These are phyloP conservation scores for Burhinus bistriatus DNA, from an alignment of 2,113 vertebrate species.

Conservation along the genomic window DNA sequence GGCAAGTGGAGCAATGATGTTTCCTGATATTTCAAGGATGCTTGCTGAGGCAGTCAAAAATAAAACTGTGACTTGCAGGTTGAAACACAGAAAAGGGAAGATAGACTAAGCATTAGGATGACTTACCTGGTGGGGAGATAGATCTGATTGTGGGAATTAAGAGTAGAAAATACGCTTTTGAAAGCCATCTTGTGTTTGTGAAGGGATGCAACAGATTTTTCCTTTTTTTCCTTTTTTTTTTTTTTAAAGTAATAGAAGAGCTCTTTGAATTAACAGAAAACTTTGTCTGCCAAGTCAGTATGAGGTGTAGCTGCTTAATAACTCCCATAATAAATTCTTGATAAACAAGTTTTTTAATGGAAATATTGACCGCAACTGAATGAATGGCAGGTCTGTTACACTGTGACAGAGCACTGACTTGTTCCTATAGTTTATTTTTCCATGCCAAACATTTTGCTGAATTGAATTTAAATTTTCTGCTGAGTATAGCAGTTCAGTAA, in stretches of 20 bases:
- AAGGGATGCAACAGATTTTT: background rate
- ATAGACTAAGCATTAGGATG: background rate
- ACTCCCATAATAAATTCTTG: background rate
- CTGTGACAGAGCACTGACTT: background rate
- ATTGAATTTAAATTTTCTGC: background rate
- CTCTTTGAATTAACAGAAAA: background rate
- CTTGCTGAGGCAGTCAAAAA: background rate
- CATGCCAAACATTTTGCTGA: background rate
- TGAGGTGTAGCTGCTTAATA: background rate
- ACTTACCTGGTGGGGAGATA: background rate
- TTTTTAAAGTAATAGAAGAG: background rate
- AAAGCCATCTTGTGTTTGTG: background rate
- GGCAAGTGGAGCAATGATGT: background rate
- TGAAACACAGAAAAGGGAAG: background rate
- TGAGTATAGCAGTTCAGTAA: background rate
- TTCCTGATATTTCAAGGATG: background rate
- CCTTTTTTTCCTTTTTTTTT: background rate
- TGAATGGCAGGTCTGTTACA: constrained; percentile 31
- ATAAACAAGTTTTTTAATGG: background rate
- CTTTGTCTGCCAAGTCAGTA: background rate
- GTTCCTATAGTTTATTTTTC: constrained; percentile 20
- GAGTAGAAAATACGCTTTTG: background rate
- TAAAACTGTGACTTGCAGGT: background rate
- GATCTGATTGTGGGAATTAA: background rate
- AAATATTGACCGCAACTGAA: background rate